Conservation (phyloP, 2,888 invertebrate species). For the Tryphoninae sp. region DNA sequence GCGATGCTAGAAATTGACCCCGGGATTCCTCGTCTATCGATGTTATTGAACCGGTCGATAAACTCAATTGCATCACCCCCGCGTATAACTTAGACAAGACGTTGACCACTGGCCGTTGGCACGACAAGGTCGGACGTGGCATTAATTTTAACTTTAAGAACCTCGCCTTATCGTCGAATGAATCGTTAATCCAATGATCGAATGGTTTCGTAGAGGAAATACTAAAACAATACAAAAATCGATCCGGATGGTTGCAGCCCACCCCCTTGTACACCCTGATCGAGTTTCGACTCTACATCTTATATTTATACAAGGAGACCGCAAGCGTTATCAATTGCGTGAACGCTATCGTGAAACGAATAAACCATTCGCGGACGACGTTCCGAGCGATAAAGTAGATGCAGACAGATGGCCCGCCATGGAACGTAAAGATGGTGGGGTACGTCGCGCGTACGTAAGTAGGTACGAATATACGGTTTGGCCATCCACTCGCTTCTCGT, state of each 20-base stretch:
- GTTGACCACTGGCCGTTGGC: too few relatives aligned
- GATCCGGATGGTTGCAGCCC: too few relatives aligned
- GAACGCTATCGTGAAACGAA: conserved; percentile 45
- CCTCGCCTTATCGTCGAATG: too few relatives aligned
- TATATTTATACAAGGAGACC: background rate
- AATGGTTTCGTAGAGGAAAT: background rate
- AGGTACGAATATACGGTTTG: conserved; percentile 23
- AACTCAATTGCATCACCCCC: too few relatives aligned
- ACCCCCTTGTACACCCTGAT: background rate
- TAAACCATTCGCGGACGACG: conserved; percentile 41
- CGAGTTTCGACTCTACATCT: background rate
- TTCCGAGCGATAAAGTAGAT: conserved; percentile 53
- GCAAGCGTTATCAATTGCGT: conserved; percentile 39
- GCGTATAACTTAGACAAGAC: too few relatives aligned
- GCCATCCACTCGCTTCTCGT: conserved; percentile 24
- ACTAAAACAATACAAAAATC: background rate
- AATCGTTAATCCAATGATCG: too few relatives aligned
- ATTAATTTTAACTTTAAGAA: too few relatives aligned
- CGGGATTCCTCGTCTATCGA: too few relatives aligned
- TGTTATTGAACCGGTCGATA: too few relatives aligned
- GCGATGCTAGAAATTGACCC: too few relatives aligned
- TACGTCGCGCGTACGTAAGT: conserved; percentile 49
- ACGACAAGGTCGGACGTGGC: too few relatives aligned
- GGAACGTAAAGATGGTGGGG: conserved; percentile 14
- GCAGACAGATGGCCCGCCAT: conserved; percentile 52